Evolutionary conservation across 2,113 vertebrate species (phyloP), one percentile per base, ranked within the genome.

Genomic region (Philantomba maxwellii): DNA sequence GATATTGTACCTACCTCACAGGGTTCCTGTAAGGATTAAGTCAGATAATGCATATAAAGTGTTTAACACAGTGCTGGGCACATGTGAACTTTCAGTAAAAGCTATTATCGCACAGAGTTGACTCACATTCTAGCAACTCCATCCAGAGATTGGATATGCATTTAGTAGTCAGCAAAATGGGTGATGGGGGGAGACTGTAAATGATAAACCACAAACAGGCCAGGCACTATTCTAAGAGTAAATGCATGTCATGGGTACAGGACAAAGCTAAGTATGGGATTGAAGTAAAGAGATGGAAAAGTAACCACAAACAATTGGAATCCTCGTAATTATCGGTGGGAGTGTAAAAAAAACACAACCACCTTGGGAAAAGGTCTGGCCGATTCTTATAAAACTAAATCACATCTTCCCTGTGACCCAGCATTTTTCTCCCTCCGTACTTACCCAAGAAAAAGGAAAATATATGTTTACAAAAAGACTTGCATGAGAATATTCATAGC

Each of bases 391-490:
- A 96, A 97, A 98, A 73, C 23, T 60, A 45, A 93, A n/a, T 30
- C 77, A 53, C 10, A 36, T 91, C 64, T 92, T 89, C 86, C 62
- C 33, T 88, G 73, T 45, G 75, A 87, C 14, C 21, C 60, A 92
- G 55, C 25, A 93, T 81, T 95, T 73, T 85, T 45, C 92, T 14
- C 87, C 58, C 47, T 95, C n/a, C n/a, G 28, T 92, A 92, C 92
- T 77, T 95, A 87, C 39, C 55, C 36, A 92, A 75, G 43, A 75
- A 64, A 94, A 96, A 89, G 58, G 39, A 95, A 95, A 93, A n/a
- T 26, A 53, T 47, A 91, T 19, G 9, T 60, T 51, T 60, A 64
- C 30, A 64, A 85, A 95, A 92, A 3, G 12, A 95, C 91, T 91
- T 94, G 28, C 80, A 43, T 53, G 36, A 94, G 49, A 97, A 85